Conservation (phyloP, 2,888 invertebrate species). For the Boloria selene region DNA sequence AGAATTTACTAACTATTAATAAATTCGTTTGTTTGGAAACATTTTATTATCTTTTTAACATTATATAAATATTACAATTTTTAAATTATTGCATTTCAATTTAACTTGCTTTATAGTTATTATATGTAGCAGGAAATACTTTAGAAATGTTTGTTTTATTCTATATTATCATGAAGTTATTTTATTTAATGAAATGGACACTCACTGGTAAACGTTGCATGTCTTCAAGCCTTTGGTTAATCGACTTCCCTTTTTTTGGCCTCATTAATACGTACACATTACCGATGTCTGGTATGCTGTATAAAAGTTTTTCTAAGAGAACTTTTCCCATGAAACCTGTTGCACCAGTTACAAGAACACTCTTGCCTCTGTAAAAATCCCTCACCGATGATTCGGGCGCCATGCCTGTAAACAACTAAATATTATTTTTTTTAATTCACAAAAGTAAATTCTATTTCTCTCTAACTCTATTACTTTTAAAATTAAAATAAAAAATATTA, state of each 20-base stretch:
- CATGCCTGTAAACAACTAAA: slow-evolving; percentile 58
- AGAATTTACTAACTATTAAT: too few species aligned
- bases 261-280: slow-evolving; percentile 84
- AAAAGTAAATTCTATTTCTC: not conserved
- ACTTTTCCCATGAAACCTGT: slow-evolving; percentile 86
- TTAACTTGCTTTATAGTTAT: too few species aligned
- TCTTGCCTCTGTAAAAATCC: slow-evolving; percentile 83
- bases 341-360: slow-evolving; percentile 83
- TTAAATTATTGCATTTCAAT: too few species aligned
- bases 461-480: too few species aligned
- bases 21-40: too few species aligned
- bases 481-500: too few species aligned
- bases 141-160: too few species aligned
- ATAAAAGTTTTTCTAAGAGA: slow-evolving; percentile 85
- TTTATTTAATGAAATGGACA: slow-evolving; percentile 16
- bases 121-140: too few species aligned
- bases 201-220: slow-evolving; percentile 84
- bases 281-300: slow-evolving; percentile 82
- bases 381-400: slow-evolving; percentile 68
- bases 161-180: too few species aligned
- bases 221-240: slow-evolving; percentile 82
- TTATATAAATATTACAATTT: too few species aligned
- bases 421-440: not conserved
- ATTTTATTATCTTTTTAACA: too few species aligned
- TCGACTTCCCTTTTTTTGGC: slow-evolving; percentile 84